phyloP scores from a whole-genome alignment of 2,888 invertebrate genomes.

The Nymphalis urticae region DNA sequence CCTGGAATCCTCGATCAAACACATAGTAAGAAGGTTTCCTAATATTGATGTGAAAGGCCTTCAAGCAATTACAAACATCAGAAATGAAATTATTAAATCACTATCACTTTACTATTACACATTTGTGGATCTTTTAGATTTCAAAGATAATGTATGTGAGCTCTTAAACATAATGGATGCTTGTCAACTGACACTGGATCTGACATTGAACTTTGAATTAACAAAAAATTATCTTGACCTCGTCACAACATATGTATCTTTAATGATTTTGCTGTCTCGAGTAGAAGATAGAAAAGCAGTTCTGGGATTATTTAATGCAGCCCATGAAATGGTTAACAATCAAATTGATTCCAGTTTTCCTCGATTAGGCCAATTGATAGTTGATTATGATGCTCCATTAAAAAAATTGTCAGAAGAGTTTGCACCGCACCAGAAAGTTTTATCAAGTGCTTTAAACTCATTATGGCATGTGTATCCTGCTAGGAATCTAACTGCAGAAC shows the following conservation, averaged over 20 bases:
- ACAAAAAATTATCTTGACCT: slow-evolving; percentile 97
- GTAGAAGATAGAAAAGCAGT: slow-evolving; percentile 99
- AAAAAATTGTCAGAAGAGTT: slow-evolving; percentile 98
- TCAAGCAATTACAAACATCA: slow-evolving; percentile 91
- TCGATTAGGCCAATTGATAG: slow-evolving; percentile 97
- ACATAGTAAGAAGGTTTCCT: slow-evolving; percentile 96
- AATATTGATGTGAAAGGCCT: slow-evolving; percentile 96
- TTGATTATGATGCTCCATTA: slow-evolving; percentile 97
- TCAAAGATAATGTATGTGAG: slow-evolving; percentile 97
- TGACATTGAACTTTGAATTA: slow-evolving; percentile 97
- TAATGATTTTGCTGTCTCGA: slow-evolving; percentile 98
- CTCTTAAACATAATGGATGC: slow-evolving; percentile 97
- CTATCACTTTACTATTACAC: slow-evolving; percentile 98
- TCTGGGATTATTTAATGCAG: slow-evolving; percentile 97
- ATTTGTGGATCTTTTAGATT: slow-evolving; percentile 98
- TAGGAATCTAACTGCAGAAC: slow-evolving; percentile 95
- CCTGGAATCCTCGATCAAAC: slow-evolving; percentile 97
- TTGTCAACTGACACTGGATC: slow-evolving; percentile 96
- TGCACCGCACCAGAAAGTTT: slow-evolving; percentile 93
- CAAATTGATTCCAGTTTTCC: slow-evolving; percentile 96
- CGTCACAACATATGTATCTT: slow-evolving; percentile 94
- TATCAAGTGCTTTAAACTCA: slow-evolving; percentile 93
- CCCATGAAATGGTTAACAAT: slow-evolving; percentile 96
- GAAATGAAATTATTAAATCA: slow-evolving; percentile 97
- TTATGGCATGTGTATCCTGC: slow-evolving; percentile 93